Base-by-base conservation (phyloP, 2,113 vertebrate species). In the Ursus arctos region DNA sequence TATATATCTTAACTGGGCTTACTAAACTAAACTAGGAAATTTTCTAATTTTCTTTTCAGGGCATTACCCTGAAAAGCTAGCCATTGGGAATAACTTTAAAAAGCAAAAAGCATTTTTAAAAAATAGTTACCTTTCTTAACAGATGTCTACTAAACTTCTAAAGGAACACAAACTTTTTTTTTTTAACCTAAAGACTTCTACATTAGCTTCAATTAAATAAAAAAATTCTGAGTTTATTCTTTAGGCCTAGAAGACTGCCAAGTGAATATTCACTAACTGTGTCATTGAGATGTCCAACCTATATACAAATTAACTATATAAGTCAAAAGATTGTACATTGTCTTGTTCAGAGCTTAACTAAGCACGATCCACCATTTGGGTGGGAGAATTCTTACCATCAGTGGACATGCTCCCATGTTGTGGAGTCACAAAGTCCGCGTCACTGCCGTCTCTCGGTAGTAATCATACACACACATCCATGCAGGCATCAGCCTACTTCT, bases 41-140 rank as follows among this genome's bases (percentile, higher is more conserved):
- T 71, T 89, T 43, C 43, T 65, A 69, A 90, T 18, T 94, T 96
- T 92, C 67, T 89, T 79, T 95, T 88, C 72, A 90, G 33, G 87
- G 19, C 0, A 74, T 80, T 79, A 72, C 11, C 47, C 16, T 53
- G 74, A 49, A 77, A 88, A 88, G 21, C 26, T 49, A 79, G 36
- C 43, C 40, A 19, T 71, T 86, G 43, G 10, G n/a, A 92, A n/a
- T 87, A 67, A 89, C 53, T 92, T 67, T 31, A 79, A 96, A 81
- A 91, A 90, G 53, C 36, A 93, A 77, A n/a, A 87, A 89, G 15
- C 67, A 79, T 61, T 85, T 69, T 89, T 94, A 4, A 40, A 95
- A 67, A 67, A 76, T 63, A 28, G 43, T 83, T 76, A 55, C 10
- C 43, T 88, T 83, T 71, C 51, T 94, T 92, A 74, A 55, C 36